Evolutionary conservation across 2,113 vertebrate species (phyloP).

Genomic region (Anarhynchus alexandrinus): DNA sequence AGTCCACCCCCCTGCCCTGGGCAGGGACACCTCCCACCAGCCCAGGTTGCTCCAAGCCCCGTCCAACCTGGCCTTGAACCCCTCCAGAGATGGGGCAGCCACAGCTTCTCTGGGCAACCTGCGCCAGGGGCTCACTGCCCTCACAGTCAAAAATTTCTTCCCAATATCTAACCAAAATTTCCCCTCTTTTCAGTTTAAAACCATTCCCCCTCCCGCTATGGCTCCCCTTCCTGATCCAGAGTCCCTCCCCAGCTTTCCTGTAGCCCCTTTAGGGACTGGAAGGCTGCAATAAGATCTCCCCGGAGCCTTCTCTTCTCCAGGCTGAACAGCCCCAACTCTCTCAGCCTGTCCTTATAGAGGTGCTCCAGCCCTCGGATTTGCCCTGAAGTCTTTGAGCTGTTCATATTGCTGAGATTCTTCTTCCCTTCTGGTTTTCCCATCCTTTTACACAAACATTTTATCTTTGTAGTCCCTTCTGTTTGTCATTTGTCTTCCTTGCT

Average conservation of each 20-base stretch:
- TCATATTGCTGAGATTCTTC: neutral
- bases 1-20: too few relatives aligned
- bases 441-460: neutral
- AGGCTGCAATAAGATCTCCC: neutral
- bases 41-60: neutral
- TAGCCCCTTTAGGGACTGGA: neutral
- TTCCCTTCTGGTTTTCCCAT: neutral
- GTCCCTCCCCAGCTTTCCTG: neutral
- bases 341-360: neutral
- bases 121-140: neutral
- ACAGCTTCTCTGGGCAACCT: neutral
- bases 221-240: neutral
- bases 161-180: neutral
- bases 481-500: neutral
- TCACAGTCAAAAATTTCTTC: neutral
- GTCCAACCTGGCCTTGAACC: neutral
- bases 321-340: neutral
- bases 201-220: neutral
- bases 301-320: neutral
- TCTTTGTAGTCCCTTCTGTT: neutral
- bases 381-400: neutral
- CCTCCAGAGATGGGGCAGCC: neutral
- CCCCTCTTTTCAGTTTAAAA: neutral
- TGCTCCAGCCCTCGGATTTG: neutral
- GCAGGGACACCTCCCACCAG: too few relatives aligned